phyloP scores from a whole-genome alignment of 2,888 invertebrate genomes.

The Lobophora halterata region DNA sequence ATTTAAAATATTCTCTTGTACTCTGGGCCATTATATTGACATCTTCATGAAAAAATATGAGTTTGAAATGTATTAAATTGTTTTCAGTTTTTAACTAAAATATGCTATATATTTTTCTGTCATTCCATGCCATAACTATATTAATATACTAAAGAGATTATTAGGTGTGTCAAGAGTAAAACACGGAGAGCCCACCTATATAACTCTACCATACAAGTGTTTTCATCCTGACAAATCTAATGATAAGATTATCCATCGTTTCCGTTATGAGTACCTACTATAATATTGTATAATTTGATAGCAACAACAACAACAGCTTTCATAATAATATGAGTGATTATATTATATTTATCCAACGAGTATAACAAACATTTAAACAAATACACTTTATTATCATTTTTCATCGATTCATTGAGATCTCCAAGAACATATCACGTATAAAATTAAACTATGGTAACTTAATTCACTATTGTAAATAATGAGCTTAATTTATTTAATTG shows the following conservation, averaged over 20 bases:
- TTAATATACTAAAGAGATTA: conserved; percentile 44
- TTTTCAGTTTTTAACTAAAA: too few species aligned
- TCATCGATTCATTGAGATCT: conserved; percentile 17
- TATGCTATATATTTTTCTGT: conserved; percentile 34
- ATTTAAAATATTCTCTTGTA: too few species aligned
- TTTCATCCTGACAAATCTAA: conserved; percentile 45
- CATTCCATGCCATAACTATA: conserved; percentile 51
- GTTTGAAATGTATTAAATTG: too few species aligned
- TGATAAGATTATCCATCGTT: conserved; percentile 49
- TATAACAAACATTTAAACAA: conserved; percentile 53
- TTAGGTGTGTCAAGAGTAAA: conserved; percentile 49
- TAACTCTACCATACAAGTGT: neutral
- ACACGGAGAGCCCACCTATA: conserved; percentile 23
- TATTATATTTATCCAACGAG: conserved; percentile 52
- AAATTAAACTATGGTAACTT: conserved; percentile 28
- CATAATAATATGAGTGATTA: conserved; percentile 67
- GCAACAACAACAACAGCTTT: conserved; percentile 80
- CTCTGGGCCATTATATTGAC: too few species aligned
- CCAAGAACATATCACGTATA: conserved; percentile 9
- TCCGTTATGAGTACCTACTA: conserved; percentile 57
- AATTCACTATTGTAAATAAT: conserved; percentile 23
- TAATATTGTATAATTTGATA: conserved; percentile 73
- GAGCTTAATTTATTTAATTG: conserved; percentile 36
- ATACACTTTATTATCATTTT: conserved; percentile 26
- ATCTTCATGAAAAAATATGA: too few species aligned